Conservation (phyloP, 2,888 invertebrate genomes). For the Rhingia campestris region DNA sequence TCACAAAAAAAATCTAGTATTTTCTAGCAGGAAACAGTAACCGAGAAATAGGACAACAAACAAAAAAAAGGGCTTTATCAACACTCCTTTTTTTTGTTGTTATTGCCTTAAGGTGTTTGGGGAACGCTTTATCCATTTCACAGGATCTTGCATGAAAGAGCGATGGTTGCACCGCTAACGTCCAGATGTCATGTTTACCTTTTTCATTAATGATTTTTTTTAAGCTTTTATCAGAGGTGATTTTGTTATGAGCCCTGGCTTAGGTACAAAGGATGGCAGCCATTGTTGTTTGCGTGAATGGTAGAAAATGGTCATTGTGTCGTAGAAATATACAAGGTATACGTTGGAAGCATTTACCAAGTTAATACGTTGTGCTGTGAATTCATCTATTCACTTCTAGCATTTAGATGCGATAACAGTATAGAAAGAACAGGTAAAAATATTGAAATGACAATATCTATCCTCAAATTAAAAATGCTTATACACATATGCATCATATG, state of each 20-base stretch:
- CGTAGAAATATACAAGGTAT: too few species aligned
- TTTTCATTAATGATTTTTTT: slow-evolving; percentile 29
- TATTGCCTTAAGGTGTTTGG: slow-evolving; percentile 14
- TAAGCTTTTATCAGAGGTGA: not conserved
- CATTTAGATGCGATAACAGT: too few species aligned
- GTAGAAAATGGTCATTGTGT: too few species aligned
- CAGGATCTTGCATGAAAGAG: slow-evolving; percentile 44
- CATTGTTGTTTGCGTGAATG: too few species aligned
- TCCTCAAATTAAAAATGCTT: too few species aligned
- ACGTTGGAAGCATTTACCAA: too few species aligned
- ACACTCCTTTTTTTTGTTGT: slow-evolving; percentile 10
- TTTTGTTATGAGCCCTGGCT: slow-evolving; percentile 13
- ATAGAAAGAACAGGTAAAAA: too few species aligned
- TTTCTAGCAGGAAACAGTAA: slow-evolving; percentile 17
- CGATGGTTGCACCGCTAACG: not conserved
- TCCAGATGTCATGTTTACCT: slow-evolving; percentile 17
- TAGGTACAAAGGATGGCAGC: not conserved
- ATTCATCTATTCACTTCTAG: too few species aligned
- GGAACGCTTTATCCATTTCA: slow-evolving; percentile 31
- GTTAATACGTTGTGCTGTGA: too few species aligned
- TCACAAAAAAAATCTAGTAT: slow-evolving; percentile 38
- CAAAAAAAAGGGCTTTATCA: slow-evolving; percentile 50
- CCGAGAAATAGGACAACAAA: slow-evolving; percentile 51
- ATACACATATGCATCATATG: too few species aligned
- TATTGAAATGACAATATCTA: too few species aligned